phyloP scores from a whole-genome alignment of 2,888 invertebrate genomes.

The Panopea generosa region DNA sequence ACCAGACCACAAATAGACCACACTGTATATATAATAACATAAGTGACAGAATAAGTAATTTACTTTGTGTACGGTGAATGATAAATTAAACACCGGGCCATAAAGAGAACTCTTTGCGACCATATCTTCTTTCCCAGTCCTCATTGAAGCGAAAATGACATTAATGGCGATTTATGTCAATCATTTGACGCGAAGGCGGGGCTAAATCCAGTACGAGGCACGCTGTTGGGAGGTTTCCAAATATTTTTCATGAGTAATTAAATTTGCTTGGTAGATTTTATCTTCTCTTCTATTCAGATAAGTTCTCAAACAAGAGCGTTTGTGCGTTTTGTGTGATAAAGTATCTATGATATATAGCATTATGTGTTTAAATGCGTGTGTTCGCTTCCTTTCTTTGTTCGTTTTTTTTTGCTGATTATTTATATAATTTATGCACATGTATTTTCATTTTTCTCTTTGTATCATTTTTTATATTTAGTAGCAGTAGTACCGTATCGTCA shows the following conservation, averaged over 20 bases:
- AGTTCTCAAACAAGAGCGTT: slow-evolving; percentile 21
- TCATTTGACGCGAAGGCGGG: slow-evolving; percentile 46
- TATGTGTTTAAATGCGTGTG: no score
- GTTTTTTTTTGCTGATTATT: no score
- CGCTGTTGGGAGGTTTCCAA: slow-evolving; percentile 54
- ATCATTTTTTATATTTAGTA: no score
- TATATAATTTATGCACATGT: no score
- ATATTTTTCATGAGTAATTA: slow-evolving; percentile 48
- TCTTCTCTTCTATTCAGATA: no score
- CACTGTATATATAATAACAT: slow-evolving; percentile 57
- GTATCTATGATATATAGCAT: no score
- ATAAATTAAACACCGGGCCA: slow-evolving; percentile 62
- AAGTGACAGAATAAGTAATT: slow-evolving; percentile 58
- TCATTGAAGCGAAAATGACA: slow-evolving; percentile 53
- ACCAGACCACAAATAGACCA: slow-evolving; percentile 38
- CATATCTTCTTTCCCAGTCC: slow-evolving; percentile 44
- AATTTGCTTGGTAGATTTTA: slow-evolving; percentile 34
- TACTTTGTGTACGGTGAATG: slow-evolving; percentile 62
- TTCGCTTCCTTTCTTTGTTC: no score
- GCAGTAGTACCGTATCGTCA: no score
- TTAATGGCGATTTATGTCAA: slow-evolving; percentile 54
- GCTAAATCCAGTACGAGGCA: slow-evolving; percentile 42
- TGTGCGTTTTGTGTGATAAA: no score
- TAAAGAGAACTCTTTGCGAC: slow-evolving; percentile 37
- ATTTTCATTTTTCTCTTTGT: no score